These are phyloP conservation scores for Lasius fuliginosus DNA, from an alignment of 2,888 invertebrate genomes.

Conservation along the genomic window DNA sequence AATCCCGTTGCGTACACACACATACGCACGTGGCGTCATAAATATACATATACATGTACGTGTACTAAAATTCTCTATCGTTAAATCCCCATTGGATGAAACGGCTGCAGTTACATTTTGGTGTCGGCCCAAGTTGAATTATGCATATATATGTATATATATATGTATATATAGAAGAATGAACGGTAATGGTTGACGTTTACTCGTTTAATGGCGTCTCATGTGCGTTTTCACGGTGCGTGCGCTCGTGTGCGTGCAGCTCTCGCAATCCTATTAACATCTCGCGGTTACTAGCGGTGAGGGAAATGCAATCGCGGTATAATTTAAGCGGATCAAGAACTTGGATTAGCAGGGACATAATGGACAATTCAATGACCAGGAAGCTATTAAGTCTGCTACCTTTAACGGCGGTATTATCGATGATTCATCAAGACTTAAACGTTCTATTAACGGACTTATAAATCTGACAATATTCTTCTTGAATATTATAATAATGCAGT, in stretches of 20 bases:
- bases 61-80: constrained; percentile 13
- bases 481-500: neutral
- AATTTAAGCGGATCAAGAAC: constrained; percentile 56
- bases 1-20: neutral
- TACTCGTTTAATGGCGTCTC: constrained; percentile 28
- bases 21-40: neutral
- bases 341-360: constrained; percentile 50
- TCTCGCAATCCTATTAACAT: constrained; percentile 46
- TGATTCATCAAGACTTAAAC: constrained; percentile 17
- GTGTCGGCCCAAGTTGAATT: constrained; percentile 11
- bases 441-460: neutral
- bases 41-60: neutral
- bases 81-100: constrained; percentile 17
- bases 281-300: constrained; percentile 13
- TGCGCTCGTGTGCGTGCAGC: neutral
- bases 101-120: constrained; percentile 15
- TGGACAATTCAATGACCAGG: constrained; percentile 50
- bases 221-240: neutral
- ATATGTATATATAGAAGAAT: constrained; percentile 11
- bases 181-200: constrained; percentile 32
- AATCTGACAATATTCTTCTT: neutral
- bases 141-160: neutral
- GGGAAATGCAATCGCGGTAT: constrained; percentile 52
- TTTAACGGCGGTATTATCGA: neutral
- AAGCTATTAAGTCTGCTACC: constrained; percentile 42